Percentiles rank a stretch among this genome's conserved stretches.
These are phyloP conservation scores for Falco concolor DNA, from an alignment of 2,797 vertebrate species.

Conservation along the genomic window DNA sequence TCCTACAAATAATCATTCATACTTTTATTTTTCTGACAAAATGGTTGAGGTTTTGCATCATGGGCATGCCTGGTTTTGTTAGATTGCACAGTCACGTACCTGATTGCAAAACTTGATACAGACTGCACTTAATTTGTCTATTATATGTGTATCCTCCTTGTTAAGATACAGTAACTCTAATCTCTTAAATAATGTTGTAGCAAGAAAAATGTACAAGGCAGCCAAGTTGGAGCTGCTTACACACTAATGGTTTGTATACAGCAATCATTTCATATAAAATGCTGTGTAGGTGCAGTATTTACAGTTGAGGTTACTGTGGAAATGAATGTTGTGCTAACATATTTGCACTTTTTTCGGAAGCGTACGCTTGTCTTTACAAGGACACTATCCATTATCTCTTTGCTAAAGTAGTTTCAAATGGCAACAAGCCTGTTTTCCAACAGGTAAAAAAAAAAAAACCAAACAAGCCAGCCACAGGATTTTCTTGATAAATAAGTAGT, in stretches of 20 bases:
- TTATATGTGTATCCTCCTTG: too few species aligned
- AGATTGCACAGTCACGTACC: neutral
- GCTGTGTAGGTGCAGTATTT: neutral
- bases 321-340: neutral
- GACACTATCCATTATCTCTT: neutral
- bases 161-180: neutral
- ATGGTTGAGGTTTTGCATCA: neutral
- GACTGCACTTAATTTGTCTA: too few species aligned
- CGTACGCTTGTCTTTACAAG: neutral
- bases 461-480: neutral
- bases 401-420: neutral
- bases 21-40: neutral
- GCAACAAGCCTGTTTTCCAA: neutral
- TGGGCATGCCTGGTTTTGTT: neutral
- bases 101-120: neutral
- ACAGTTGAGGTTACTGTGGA: neutral
- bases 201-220: neutral
- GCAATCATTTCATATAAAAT: neutral
- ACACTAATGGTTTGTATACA: neutral
- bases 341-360: neutral
- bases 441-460: neutral
- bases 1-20: neutral
- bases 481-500: neutral
- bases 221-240: neutral
- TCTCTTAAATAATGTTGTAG: neutral